phyloP scores from a whole-genome alignment of 2,113 vertebrate genomes.

The Lepisosteus osseus region DNA sequence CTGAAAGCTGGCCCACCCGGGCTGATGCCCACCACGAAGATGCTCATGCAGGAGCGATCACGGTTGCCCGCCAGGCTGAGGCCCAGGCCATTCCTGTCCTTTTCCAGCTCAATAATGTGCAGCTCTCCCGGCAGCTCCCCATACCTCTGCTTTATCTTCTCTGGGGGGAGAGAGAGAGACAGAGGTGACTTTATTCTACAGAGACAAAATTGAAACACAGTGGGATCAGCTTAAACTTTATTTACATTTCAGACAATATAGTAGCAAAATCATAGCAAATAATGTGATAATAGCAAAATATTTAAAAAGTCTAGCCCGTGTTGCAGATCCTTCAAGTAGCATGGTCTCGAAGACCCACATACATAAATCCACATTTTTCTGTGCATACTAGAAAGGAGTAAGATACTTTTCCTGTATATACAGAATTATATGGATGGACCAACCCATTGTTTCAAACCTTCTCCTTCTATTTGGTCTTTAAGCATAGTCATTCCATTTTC shows the following conservation, averaged over 20 bases:
- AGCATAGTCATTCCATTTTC: no score
- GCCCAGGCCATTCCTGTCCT: constrained; percentile 88
- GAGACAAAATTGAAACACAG: background rate
- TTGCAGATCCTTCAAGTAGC: no score
- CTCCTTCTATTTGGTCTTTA: no score
- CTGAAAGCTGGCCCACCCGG: constrained; percentile 76
- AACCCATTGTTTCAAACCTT: no score
- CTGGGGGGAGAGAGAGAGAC: constrained; percentile 46
- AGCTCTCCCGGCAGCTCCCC: constrained; percentile 85
- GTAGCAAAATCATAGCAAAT: background rate
- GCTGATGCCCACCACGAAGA: constrained; percentile 91
- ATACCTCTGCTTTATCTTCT: constrained; percentile 90
- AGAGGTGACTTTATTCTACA: background rate
- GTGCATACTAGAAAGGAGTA: no score
- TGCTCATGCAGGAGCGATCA: constrained; percentile 86
- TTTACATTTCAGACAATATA: no score
- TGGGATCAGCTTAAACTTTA: no score
- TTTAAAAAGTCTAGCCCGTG: background rate
- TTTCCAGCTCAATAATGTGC: constrained; percentile 91
- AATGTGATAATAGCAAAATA: background rate
- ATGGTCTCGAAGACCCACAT: no score
- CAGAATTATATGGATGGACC: no score
- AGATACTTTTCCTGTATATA: no score
- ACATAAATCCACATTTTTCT: no score
- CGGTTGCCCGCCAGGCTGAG: constrained; percentile 94